phyloP scores from a whole-genome alignment of 2,888 invertebrate genomes.

The Philopedon plagiatum region DNA sequence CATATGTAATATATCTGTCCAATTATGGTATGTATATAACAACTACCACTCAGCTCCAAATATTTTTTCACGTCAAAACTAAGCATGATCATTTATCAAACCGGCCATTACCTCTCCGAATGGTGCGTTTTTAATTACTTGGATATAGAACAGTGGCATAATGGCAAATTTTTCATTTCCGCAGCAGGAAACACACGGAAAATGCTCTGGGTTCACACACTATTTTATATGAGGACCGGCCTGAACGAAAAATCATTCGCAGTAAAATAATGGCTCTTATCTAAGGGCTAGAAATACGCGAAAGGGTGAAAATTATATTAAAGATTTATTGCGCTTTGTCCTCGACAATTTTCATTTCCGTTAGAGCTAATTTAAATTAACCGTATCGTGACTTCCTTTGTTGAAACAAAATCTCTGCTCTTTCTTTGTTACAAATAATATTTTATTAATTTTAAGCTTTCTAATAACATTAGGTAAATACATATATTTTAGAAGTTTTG shows the following conservation, averaged over 20 bases:
- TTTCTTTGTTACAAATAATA: too few species aligned
- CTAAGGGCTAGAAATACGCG: background rate
- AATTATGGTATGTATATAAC: background rate
- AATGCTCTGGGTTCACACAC: constrained; percentile 7
- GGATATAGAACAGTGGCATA: constrained; percentile 8
- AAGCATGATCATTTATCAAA: constrained; percentile 18
- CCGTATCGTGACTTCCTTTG: too few species aligned
- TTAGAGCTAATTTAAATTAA: too few species aligned
- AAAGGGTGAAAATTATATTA: background rate
- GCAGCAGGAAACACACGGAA: background rate
- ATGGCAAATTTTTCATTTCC: constrained; percentile 19
- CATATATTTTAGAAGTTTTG: too few species aligned
- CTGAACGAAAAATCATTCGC: background rate
- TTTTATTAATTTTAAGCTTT: too few species aligned
- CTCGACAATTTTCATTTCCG: too few species aligned
- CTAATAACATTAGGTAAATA: too few species aligned
- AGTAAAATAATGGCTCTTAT: constrained; percentile 2
- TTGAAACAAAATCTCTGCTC: too few species aligned
- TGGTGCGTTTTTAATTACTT: constrained; percentile 16
- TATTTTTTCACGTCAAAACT: constrained; percentile 16
- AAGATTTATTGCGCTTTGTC: too few species aligned
- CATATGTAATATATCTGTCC: constrained; percentile 3
- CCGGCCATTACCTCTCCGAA: constrained; percentile 1
- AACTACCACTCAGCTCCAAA: background rate
- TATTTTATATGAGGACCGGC: constrained; percentile 12